Conservation (phyloP, 1,140 invertebrate species). For the Limonius californicus region DNA sequence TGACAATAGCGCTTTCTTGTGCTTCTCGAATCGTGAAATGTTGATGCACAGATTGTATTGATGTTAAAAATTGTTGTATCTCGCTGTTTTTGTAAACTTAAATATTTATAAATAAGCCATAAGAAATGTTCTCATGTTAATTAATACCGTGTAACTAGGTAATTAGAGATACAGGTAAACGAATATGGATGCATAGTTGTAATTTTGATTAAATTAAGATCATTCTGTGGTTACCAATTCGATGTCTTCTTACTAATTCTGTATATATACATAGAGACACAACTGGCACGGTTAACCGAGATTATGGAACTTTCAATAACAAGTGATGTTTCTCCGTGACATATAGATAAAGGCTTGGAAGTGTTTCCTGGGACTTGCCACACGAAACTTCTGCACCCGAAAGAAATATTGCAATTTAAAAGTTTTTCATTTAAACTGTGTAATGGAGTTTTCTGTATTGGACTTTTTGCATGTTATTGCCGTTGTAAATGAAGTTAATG, state of each 20-base stretch:
- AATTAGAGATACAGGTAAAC: too few species aligned
- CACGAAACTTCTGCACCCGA: background rate
- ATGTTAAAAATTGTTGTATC: background rate
- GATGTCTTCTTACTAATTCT: too few species aligned
- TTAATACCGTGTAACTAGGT: too few species aligned
- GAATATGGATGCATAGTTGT: too few species aligned
- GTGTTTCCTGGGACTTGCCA: background rate
- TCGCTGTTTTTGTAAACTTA: too few species aligned
- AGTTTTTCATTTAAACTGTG: constrained; percentile 15
- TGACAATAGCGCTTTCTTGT: background rate
- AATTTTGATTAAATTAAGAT: too few species aligned
- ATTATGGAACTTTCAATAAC: background rate
- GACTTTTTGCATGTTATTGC: constrained; percentile 4
- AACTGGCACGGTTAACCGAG: too few species aligned
- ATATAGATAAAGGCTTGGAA: constrained; percentile 1
- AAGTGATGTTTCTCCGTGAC: background rate
- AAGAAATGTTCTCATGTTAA: too few species aligned
- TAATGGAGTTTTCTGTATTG: constrained; percentile 11
- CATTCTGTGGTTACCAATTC: too few species aligned
- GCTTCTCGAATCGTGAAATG: background rate
- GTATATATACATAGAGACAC: too few species aligned
- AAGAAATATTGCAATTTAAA: constrained; percentile 13
- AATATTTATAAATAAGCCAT: too few species aligned
- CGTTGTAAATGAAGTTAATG: background rate
- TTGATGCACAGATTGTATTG: background rate